phyloP scores from a whole-genome alignment of 2,797 vertebrate genomes.

The Prionace glauca region DNA sequence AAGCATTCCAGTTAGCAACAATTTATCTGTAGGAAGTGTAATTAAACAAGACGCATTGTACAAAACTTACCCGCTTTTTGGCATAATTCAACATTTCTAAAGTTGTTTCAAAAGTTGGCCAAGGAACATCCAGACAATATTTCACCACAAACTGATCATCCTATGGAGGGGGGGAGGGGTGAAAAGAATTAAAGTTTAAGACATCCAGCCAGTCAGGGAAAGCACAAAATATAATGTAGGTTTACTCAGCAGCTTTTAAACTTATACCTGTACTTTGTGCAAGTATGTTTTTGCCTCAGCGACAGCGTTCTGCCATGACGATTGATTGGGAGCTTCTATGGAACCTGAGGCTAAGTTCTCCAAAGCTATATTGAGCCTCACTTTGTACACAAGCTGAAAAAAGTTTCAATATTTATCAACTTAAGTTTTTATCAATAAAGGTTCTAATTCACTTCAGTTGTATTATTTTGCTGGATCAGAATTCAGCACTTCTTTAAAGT shows the following conservation, averaged over 20 bases:
- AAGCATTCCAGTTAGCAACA: background rate
- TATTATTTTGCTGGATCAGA: background rate
- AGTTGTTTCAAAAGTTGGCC: constrained; percentile 81
- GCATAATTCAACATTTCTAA: constrained; percentile 85
- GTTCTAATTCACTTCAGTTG: background rate
- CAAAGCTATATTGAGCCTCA: constrained; percentile 81
- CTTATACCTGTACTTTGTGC: constrained; percentile 75
- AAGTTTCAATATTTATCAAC: constrained; percentile 27
- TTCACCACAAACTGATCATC: constrained; percentile 85
- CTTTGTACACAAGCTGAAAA: constrained; percentile 86
- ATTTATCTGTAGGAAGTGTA: background rate
- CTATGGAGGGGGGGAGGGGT: constrained; percentile 50
- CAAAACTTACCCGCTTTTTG: constrained; percentile 58
- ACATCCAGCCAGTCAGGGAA: background rate
- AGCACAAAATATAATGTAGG: background rate
- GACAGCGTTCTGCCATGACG: constrained; percentile 68
- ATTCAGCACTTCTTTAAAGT: background rate
- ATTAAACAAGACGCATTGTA: background rate
- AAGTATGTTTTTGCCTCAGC: constrained; percentile 81
- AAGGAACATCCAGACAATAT: constrained; percentile 83
- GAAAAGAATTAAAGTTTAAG: constrained; percentile 8
- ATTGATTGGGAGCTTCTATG: constrained; percentile 53
- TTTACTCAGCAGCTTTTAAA: background rate
- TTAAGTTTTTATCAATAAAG: background rate
- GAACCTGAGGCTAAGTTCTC: constrained; percentile 80